Evolutionary conservation across 1,140 invertebrate species (phyloP).

Genomic region (Drosophila murphyi): DNA sequence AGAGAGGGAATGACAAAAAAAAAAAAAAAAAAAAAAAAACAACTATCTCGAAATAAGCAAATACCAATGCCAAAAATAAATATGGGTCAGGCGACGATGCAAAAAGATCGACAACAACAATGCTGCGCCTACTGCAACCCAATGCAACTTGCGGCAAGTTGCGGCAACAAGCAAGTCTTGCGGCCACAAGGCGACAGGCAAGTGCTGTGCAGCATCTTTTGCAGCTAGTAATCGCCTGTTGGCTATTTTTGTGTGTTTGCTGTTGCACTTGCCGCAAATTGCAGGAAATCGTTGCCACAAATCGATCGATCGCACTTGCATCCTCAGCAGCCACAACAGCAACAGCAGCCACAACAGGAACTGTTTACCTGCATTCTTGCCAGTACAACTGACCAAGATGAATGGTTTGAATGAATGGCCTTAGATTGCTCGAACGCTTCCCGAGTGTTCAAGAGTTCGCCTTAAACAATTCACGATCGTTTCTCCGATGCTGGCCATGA

Average conservation of each 20-base stretch:
- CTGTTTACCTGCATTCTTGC: not conserved
- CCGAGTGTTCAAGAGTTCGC: not conserved
- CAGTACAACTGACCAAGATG: not conserved
- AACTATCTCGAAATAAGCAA: constrained; percentile 23
- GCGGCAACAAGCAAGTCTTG: not conserved
- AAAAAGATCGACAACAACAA: constrained; percentile 42
- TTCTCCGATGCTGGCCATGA: too few relatives aligned
- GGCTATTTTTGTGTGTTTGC: constrained; percentile 41
- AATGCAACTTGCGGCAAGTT: constrained; percentile 28
- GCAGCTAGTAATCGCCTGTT: constrained; percentile 2
- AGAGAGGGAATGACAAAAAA: not conserved
- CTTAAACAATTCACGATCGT: too few relatives aligned
- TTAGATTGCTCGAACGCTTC: not conserved
- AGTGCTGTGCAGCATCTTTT: constrained; percentile 1
- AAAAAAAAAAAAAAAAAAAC: not conserved
- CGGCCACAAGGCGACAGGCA: constrained; percentile 9
- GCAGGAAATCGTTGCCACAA: constrained; percentile 26
- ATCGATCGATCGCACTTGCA: constrained; percentile 14
- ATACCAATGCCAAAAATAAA: constrained; percentile 74
- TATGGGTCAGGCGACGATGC: constrained; percentile 68
- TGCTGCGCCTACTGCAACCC: constrained; percentile 27
- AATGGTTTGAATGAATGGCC: not conserved
- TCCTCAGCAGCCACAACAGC: not conserved
- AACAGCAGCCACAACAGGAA: not conserved
- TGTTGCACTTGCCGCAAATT: constrained; percentile 22